A percentile compares a stretch with the other conserved stretches of the same genome.
Evolutionary conservation across 2,888 invertebrate genomes (phyloP).

Genomic region (Mythimna ferrago): DNA sequence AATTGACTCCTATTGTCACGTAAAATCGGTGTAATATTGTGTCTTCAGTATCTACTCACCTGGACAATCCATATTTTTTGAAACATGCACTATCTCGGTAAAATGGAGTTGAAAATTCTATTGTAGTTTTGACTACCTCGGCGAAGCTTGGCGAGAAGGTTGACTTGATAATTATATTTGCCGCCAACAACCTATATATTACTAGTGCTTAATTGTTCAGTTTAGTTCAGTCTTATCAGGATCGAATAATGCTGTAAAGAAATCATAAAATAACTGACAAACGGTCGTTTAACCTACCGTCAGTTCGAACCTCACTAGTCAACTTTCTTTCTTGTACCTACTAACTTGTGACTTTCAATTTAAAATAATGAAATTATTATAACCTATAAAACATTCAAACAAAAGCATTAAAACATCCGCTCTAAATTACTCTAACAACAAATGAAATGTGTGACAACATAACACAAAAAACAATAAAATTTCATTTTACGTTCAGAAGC

Average conservation of each 20-base stretch:
- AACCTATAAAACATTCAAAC: constrained; percentile 19
- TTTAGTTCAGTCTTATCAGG: not conserved
- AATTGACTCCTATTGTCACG: no score
- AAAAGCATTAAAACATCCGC: constrained; percentile 35
- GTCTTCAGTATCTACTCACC: no score
- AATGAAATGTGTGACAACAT: constrained; percentile 62
- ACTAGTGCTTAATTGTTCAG: not conserved
- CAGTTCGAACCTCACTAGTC: no score
- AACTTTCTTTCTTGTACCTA: no score
- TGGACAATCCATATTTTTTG: no score
- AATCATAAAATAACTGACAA: not conserved
- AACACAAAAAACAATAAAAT: constrained; percentile 73
- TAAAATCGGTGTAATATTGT: no score
- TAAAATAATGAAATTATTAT: constrained; percentile 1
- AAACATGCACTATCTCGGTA: no score
- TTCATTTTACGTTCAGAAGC: constrained; percentile 74
- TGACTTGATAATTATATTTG: no score
- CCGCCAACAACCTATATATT: no score
- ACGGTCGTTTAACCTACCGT: not conserved
- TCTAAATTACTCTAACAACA: constrained; percentile 54
- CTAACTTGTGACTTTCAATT: not conserved
- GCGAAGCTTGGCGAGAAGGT: no score
- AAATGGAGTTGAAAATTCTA: no score
- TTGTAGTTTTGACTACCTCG: no score
- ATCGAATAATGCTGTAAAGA: not conserved